Evolutionary conservation across 2,113 vertebrate genomes (phyloP), one percentile per base, ranked within the genome.

Genomic region (Sapayoa aenigma): DNA sequence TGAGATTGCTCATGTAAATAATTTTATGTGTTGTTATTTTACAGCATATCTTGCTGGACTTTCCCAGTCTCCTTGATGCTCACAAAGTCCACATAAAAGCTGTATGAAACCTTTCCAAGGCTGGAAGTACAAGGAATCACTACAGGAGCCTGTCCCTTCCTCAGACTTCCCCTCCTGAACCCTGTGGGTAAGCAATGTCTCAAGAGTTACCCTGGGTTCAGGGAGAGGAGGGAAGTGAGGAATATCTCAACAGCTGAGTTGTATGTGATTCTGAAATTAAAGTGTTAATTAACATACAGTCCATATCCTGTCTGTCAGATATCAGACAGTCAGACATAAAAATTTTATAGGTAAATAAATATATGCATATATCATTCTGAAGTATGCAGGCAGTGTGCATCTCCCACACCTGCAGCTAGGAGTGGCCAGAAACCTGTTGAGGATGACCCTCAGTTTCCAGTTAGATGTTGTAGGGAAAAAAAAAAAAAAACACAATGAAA

Each of bases 371-470:
- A 22, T 33, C 15, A 24, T 78, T 92, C 52, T 2, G 18, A 71
- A 37, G 50, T 0, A 0, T 55, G 53, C 33, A 58, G 82, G 30
- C 68, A 47, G 25, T 4, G 0, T 60, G 17, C 4, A 6, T 50
- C 35, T 88, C 55, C 52, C 59, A 71, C 63, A 80, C 21, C 72
- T 94, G 92, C 75, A 93, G 63, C 46, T 75, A 90, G 62, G 33
- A 81, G 47, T 39, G 69, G 31, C 59, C 81, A 91, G 82, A 62
- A 87, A 58, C 9, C 49, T 30, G 30, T 3, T 71, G 74, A 73
- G 53, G 52, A 88, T 91, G 58, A 86, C 75, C 75, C 47, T 88
- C 33, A 69, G 35, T 80, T 93, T 76, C 66, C 88, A 89, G 21
- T 63, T 74, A 71, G 77, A 92, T 62, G 12, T 27, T 90, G 39